phyloP scores from a whole-genome alignment of 2,797 vertebrate species.

The Pseudochaenichthys georgianus region DNA sequence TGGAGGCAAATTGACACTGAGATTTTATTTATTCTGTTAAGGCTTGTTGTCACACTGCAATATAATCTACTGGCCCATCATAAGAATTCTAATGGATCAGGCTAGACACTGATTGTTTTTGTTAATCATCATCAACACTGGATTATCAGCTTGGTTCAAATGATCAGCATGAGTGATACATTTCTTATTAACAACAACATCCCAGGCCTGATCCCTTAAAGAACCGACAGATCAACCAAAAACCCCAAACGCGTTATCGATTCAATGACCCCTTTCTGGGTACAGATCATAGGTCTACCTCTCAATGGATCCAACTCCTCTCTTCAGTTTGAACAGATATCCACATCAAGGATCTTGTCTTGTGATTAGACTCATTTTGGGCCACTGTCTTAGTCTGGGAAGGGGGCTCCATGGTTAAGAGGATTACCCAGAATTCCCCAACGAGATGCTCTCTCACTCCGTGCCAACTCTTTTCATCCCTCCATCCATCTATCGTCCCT shows the following conservation, averaged over 20 bases:
- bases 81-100: not conserved
- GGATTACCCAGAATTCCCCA: conserved; percentile 84
- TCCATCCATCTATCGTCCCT: conserved; percentile 64
- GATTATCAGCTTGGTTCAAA: conserved; percentile 11
- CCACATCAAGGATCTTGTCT: conserved; percentile 67
- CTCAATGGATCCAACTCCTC: conserved; percentile 24
- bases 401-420: conserved; percentile 80
- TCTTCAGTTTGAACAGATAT: conserved; percentile 54
- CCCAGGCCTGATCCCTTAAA: not conserved
- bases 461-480: conserved; percentile 79
- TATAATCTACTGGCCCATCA: not conserved
- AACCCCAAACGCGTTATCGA: conserved; percentile 30
- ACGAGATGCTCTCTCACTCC: conserved; percentile 74
- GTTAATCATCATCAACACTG: not conserved
- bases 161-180: not conserved
- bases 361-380: conserved; percentile 78
- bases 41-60: not conserved
- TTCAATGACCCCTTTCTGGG: conserved; percentile 13
- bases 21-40: not conserved
- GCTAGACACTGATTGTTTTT: not conserved
- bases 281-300: conserved; percentile 28
- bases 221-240: conserved; percentile 14
- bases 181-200: conserved; percentile 23
- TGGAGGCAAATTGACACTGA: not conserved
- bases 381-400: conserved; percentile 77